These are phyloP conservation scores for Gymnocheta viridis DNA, from an alignment of 2,888 invertebrate genomes.

Conservation along the genomic window DNA sequence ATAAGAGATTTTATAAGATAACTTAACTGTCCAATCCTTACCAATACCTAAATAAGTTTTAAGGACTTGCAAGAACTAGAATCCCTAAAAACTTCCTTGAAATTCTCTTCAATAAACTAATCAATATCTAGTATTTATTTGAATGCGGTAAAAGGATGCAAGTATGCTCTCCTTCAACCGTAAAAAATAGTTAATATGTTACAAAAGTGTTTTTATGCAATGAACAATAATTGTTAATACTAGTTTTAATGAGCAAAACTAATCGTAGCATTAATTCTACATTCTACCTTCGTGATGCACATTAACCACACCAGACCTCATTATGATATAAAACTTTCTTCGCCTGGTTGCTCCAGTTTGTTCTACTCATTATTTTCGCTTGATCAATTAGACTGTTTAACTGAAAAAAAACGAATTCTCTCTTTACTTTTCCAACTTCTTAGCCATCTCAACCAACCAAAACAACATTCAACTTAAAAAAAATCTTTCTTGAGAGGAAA, in stretches of 20 bases:
- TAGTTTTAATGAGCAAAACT: not conserved
- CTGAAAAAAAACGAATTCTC: conserved; percentile 23
- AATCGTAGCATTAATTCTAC: not conserved
- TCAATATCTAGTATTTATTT: too few species aligned
- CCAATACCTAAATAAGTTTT: too few species aligned
- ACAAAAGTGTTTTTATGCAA: not conserved
- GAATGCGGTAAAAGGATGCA: too few species aligned
- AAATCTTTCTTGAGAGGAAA: not conserved
- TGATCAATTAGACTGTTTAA: conserved; percentile 68
- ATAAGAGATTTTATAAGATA: too few species aligned
- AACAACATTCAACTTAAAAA: conserved; percentile 24
- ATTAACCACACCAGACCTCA: not conserved
- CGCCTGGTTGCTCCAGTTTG: not conserved
- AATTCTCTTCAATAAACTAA: too few species aligned
- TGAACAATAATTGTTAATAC: not conserved
- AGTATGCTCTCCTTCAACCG: too few species aligned
- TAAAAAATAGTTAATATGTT: not conserved
- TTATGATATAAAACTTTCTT: not conserved
- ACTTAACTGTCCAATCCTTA: too few species aligned
- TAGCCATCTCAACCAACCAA: not conserved
- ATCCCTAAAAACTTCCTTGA: too few species aligned
- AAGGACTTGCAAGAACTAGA: too few species aligned
- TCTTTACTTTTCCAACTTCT: conserved; percentile 16
- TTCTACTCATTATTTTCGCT: conserved; percentile 66
- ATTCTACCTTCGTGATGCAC: not conserved